These are phyloP conservation scores for Sceliomorpha sp. DNA, from an alignment of 2,888 invertebrate genomes.

Conservation along the genomic window DNA sequence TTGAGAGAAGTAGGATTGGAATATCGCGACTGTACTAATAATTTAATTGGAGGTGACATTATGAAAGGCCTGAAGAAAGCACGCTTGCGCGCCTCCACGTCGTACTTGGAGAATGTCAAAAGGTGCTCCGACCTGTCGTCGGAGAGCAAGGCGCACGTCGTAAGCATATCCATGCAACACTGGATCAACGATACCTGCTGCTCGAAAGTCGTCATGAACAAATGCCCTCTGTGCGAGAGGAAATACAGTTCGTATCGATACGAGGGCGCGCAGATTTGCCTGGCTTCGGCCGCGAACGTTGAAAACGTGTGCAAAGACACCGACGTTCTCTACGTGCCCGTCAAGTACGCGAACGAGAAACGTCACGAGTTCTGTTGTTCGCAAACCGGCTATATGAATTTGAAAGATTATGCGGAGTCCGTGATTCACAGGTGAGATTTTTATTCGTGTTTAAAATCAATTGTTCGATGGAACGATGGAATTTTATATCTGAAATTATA, in stretches of 20 bases:
- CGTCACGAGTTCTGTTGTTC: slow-evolving; percentile 64
- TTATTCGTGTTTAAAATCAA: no score
- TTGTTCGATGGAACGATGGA: no score
- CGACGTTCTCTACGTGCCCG: slow-evolving; percentile 65
- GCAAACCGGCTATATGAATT: slow-evolving; percentile 30
- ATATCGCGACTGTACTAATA: slow-evolving; percentile 86
- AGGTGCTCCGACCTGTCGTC: slow-evolving; percentile 61
- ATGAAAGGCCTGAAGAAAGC: slow-evolving; percentile 79
- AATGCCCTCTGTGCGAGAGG: slow-evolving; percentile 68
- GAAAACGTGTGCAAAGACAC: slow-evolving; percentile 64
- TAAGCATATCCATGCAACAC: slow-evolving; percentile 63
- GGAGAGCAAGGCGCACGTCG: slow-evolving; percentile 48
- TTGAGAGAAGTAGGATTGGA: slow-evolving; percentile 87
- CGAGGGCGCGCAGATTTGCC: slow-evolving; percentile 62
- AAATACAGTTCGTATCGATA: slow-evolving; percentile 11
- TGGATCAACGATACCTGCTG: slow-evolving; percentile 76
- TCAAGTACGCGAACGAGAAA: slow-evolving; percentile 41
- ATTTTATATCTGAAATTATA: no score
- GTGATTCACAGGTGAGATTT: slow-evolving; percentile 2
- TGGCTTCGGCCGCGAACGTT: slow-evolving; percentile 51
- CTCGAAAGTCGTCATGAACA: slow-evolving; percentile 70
- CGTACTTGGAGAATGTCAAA: slow-evolving; percentile 59
- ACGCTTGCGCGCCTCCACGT: slow-evolving; percentile 56
- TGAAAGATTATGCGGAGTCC: no score
- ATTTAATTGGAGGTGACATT: slow-evolving; percentile 80